Evolutionary conservation across 1,140 invertebrate species (phyloP).

Genomic region (Odontomachus brunneus): DNA sequence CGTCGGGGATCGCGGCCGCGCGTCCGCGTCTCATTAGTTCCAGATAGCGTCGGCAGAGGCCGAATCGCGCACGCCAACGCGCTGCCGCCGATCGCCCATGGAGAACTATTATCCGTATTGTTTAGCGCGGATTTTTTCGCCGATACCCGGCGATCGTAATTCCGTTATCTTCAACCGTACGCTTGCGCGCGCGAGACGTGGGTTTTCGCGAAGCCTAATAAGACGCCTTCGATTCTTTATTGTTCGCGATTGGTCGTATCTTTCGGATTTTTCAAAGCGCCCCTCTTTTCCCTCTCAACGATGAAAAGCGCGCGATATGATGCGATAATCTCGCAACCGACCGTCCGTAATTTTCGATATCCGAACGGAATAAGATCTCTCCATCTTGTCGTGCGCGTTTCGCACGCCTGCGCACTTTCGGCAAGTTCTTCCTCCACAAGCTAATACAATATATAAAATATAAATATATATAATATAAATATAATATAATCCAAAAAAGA

Average conservation of each 20-base stretch:
- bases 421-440: too few species aligned
- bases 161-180: slow-evolving; percentile 2
- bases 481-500: too few species aligned
- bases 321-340: slow-evolving; percentile 24
- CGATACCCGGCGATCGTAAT: slow-evolving; percentile 34
- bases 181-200: slow-evolving; percentile 5
- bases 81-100: not conserved
- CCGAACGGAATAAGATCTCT: too few species aligned
- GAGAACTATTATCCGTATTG: slow-evolving; percentile 25
- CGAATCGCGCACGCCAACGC: slow-evolving; percentile 12
- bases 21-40: slow-evolving; percentile 17
- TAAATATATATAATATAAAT: too few species aligned
- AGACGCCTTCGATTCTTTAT: slow-evolving; percentile 32
- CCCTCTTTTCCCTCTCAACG: not conserved
- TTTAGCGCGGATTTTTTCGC: not conserved
- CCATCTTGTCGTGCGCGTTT: too few species aligned
- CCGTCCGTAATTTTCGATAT: slow-evolving; percentile 33
- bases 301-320: not conserved
- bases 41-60: slow-evolving; percentile 19
- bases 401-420: too few species aligned
- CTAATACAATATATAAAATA: too few species aligned
- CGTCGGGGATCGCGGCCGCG: slow-evolving; percentile 22
- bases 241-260: slow-evolving; percentile 11
- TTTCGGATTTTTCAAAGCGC: not conserved
- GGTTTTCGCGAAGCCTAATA: slow-evolving; percentile 10